These are phyloP conservation scores for Drosophila eohydei DNA, from an alignment of 2,888 invertebrate genomes.

Conservation along the genomic window DNA sequence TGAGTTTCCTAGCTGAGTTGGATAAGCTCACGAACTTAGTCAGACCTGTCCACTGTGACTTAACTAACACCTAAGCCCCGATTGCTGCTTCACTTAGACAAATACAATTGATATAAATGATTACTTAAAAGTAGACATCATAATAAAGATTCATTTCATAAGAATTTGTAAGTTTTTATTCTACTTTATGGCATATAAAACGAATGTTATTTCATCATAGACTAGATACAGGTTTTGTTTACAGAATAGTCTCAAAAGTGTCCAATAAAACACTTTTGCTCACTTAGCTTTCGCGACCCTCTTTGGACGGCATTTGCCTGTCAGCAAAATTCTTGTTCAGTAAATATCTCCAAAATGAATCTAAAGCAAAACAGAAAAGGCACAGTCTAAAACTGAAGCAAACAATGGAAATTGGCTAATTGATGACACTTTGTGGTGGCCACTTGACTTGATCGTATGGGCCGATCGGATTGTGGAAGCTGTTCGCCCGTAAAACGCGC, in stretches of 20 bases:
- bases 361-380: conserved; percentile 30
- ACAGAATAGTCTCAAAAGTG: neutral
- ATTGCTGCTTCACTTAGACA: too few species aligned
- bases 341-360: conserved; percentile 19
- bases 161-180: neutral
- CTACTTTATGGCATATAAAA: too few species aligned
- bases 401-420: conserved; percentile 61
- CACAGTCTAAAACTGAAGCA: conserved; percentile 18
- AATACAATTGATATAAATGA: too few species aligned
- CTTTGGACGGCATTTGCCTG: neutral
- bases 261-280: neutral
- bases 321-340: neutral
- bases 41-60: neutral
- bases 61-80: neutral
- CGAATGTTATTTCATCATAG: too few species aligned
- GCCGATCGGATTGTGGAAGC: conserved; percentile 42
- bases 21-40: neutral
- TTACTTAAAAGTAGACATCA: too few species aligned
- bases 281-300: neutral
- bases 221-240: neutral
- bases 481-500: conserved; percentile 42
- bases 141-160: neutral
- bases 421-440: conserved; percentile 59
- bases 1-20: neutral
- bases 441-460: conserved; percentile 69